Evolutionary conservation across 2,113 vertebrate genomes (phyloP).

Genomic region (Haplochromis vanheusdeni): DNA sequence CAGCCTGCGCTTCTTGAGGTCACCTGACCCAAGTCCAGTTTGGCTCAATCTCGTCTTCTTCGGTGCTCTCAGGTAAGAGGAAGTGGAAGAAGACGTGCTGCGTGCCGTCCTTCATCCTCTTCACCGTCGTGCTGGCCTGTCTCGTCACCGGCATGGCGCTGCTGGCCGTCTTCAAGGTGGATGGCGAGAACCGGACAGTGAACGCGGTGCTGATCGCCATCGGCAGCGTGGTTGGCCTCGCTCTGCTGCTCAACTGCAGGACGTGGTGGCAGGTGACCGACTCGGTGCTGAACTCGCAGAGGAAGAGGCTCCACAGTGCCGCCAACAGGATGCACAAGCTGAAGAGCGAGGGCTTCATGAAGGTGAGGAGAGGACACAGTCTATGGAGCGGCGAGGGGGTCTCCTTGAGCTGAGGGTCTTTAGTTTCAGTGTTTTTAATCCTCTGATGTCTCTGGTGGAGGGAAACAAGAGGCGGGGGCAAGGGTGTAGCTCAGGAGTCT

Average conservation of each 20-base stretch:
- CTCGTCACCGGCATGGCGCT: constrained; percentile 79
- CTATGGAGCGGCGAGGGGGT: not conserved
- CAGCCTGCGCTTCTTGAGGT: not conserved
- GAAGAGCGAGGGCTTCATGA: constrained; percentile 98
- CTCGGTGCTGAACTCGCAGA: constrained; percentile 89
- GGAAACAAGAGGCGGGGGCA: not conserved
- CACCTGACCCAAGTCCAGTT: not conserved
- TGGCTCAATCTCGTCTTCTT: not conserved
- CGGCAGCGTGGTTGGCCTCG: constrained; percentile 81
- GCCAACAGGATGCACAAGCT: constrained; percentile 89
- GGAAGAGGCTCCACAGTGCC: constrained; percentile 88
- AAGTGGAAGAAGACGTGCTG: constrained; percentile 98
- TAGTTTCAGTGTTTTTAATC: not conserved
- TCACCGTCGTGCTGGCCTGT: constrained; percentile 81
- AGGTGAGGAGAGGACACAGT: constrained; percentile 68
- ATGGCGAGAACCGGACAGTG: constrained; percentile 77
- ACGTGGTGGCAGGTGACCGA: constrained; percentile 95
- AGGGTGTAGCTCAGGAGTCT: not conserved
- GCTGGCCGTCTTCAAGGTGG: constrained; percentile 81
- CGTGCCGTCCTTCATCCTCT: constrained; percentile 89
- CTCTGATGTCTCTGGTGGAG: not conserved
- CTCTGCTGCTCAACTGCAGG: constrained; percentile 87
- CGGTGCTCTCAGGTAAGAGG: constrained; percentile 75
- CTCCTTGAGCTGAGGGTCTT: not conserved
- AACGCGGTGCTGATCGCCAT: constrained; percentile 82